phyloP scores from a whole-genome alignment of 2,888 invertebrate species.

The Metalampra italica region DNA sequence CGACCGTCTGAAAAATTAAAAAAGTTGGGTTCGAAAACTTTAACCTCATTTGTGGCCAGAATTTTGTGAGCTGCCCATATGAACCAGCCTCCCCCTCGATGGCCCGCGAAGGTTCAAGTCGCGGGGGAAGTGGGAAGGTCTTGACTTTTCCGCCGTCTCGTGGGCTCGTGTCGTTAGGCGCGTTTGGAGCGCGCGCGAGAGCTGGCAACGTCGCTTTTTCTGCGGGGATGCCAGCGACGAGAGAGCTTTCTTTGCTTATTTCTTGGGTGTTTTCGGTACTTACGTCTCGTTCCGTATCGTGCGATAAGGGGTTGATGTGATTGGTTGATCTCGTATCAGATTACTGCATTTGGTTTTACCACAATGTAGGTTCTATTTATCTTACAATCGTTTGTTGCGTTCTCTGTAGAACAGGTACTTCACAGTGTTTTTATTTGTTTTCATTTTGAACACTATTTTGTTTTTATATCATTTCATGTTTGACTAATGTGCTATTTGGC shows the following conservation, averaged over 20 bases:
- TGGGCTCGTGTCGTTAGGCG: neutral
- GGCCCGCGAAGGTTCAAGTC: neutral
- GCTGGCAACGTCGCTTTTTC: slow-evolving; percentile 69
- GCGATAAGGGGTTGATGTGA: too few relatives aligned
- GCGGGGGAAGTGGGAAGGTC: neutral
- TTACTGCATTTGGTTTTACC: too few relatives aligned
- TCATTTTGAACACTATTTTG: too few relatives aligned
- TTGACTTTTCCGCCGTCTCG: neutral
- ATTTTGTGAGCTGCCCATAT: neutral
- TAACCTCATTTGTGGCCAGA: slow-evolving; percentile 70
- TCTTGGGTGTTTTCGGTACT: slow-evolving; percentile 30
- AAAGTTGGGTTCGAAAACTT: slow-evolving; percentile 67
- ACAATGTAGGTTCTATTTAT: too few relatives aligned
- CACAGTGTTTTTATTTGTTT: too few relatives aligned
- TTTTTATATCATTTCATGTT: too few relatives aligned
- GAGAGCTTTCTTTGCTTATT: slow-evolving; percentile 43
- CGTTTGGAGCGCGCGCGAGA: slow-evolving; percentile 45
- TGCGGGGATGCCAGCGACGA: slow-evolving; percentile 33
- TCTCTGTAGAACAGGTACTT: too few relatives aligned
- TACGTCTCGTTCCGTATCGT: neutral
- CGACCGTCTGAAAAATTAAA: slow-evolving; percentile 37
- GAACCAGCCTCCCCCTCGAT: neutral
- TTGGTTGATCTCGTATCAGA: too few relatives aligned
- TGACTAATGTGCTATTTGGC: too few relatives aligned
- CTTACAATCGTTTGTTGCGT: too few relatives aligned